A percentile compares a stretch with the other conserved stretches of the same genome.
Conservation (phyloP, 2,113 vertebrate species). For the Otis tarda region DNA sequence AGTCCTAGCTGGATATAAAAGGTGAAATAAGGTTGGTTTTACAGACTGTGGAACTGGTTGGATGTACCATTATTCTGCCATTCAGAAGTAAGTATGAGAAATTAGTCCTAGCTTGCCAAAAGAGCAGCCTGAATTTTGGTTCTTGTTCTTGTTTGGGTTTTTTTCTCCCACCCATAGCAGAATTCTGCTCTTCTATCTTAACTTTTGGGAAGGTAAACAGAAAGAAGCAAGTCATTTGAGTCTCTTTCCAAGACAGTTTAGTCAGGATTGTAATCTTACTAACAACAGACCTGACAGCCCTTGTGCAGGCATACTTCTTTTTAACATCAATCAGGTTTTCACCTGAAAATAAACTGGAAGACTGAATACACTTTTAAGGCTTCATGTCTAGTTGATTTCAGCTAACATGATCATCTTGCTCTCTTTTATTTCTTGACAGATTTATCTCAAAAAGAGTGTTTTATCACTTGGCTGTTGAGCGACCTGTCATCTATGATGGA, state of each 20-base stretch:
- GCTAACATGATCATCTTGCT: background rate
- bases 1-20: background rate
- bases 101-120: background rate
- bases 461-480: conserved; percentile 86
- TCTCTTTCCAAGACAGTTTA: background rate
- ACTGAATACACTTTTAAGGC: background rate
- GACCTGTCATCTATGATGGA: conserved; percentile 85
- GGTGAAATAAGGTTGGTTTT: background rate
- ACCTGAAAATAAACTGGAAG: background rate
- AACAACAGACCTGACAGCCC: background rate
- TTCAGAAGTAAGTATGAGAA: background rate
- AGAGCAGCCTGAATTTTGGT: background rate
- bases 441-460: conserved; percentile 95
- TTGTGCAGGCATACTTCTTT: background rate
- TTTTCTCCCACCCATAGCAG: background rate
- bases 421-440: conserved; percentile 69
- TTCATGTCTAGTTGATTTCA: background rate
- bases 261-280: background rate
- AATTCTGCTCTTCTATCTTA: background rate
- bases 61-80: background rate
- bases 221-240: background rate
- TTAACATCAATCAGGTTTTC: background rate
- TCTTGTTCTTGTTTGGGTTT: background rate
- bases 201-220: background rate
- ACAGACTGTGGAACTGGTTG: background rate